Evolutionary conservation across 2,888 invertebrate species (phyloP), one percentile per base, ranked within the genome.

Genomic region (Epistrophe eligans): DNA sequence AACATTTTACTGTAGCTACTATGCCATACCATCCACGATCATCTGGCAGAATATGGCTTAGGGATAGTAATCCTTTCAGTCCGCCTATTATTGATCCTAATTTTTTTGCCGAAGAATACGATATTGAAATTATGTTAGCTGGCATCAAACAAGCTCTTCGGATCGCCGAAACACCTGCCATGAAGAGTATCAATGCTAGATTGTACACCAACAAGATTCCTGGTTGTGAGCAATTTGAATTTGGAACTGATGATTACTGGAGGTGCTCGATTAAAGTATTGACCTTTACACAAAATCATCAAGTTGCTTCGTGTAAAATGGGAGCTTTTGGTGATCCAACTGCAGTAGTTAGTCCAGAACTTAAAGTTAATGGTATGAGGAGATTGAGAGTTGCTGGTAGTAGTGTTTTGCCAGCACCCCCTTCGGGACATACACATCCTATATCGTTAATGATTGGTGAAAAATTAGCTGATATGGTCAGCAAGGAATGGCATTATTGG

Each of bases 41-140:
- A 93, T 93, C 94, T 28, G 97, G 97, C 0, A 93, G 94, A 32
- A 89, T 97, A 0, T 94, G 94, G 90, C 92, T 98, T 9, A 94
- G 94, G 89, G 95, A 95, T 57, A 95, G 93, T n/a, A 95, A 98
- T 93, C 97, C 97, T 0, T 94, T 95, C 60, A 95, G 95, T 45
- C 95, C 95, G 89, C 97, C 98, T 0, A 92, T 95, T n/a, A 95
- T 98, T 89, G 95, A 96, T 89, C 96, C 97, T 0, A 97, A 98
- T 90, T 98, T 98, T 91, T 94, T 97, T 82, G 94, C 94, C 0
- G 94, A 96, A 91, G 94, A 32, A n/a, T n/a, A n/a, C n/a, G 94
- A 97, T 89, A 92, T 95, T 0, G 93, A 94, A n/a, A 95, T 95
- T 1, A 92, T 95, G 66, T 91, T 96, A 7, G 94, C 94, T 17